These are phyloP conservation scores for Pissodes strobi DNA, from an alignment of 1,140 invertebrate genomes.

Conservation along the genomic window DNA sequence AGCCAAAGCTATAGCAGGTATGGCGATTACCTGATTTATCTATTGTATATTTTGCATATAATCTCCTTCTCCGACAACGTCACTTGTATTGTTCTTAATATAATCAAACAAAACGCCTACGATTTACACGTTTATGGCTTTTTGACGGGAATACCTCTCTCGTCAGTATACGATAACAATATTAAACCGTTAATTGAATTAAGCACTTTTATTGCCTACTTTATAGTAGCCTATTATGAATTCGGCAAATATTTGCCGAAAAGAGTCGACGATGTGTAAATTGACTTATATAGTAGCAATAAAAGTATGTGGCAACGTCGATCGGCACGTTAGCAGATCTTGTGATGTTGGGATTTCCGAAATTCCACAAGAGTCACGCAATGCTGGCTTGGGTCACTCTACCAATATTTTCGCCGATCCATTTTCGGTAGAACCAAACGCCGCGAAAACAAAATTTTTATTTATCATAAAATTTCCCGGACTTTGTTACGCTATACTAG, in stretches of 20 bases:
- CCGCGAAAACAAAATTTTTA: constrained; percentile 9
- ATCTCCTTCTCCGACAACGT: too few species aligned
- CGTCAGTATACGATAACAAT: too few species aligned
- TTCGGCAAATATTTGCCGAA: neutral
- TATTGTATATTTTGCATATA: too few species aligned
- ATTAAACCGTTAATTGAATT: too few species aligned
- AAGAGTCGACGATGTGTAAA: neutral
- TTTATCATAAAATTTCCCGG: constrained; percentile 8
- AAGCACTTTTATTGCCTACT: neutral
- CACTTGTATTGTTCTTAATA: too few species aligned
- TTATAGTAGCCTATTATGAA: neutral
- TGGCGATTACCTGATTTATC: too few species aligned
- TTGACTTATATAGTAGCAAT: neutral
- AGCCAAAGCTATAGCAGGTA: too few species aligned
- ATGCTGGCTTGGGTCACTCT: constrained; percentile 7
- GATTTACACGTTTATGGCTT: too few species aligned
- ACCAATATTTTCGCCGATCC: constrained; percentile 15
- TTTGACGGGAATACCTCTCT: too few species aligned
- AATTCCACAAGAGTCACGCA: constrained; percentile 25
- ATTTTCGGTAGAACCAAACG: constrained; percentile 6
- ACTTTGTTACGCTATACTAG: too few species aligned
- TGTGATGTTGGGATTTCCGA: constrained; percentile 33
- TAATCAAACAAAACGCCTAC: too few species aligned
- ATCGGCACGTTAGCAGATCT: neutral
- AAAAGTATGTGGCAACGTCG: neutral